Evolutionary conservation across 1,140 invertebrate species (phyloP), one percentile per base, ranked within the genome.

Genomic region (Centruroides vittatus): DNA sequence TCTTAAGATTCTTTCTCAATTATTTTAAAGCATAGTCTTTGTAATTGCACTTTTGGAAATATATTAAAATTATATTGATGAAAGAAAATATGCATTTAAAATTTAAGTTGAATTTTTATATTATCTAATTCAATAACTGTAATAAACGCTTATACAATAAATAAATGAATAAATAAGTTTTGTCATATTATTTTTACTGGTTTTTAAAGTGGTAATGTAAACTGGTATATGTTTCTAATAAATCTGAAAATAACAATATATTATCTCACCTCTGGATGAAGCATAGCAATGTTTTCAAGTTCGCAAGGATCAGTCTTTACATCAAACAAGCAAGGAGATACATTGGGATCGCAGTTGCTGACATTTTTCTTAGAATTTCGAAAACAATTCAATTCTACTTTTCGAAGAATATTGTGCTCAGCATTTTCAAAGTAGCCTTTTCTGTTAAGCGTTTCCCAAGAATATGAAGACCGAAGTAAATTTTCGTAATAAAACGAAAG

Each of bases 231-330:
- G 23, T 1, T 23, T 23, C 23, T 23, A 23, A 23, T 23, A 23
- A 23, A 23, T 23, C 23, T 23, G 23, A 23, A 23, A 23, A 23
- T 23, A 23, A 23, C 23, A 23, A 23, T 23, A 74, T 62, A 59
- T 74, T 75, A 56, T 68, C 60, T 34, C 13, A 55, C 54, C 54
- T 55, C 34, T 34, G 54, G 54, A 10, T 55, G 9, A 10, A 11
- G 3, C 6, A 57, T 56, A 48, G 85, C 84, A 4, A 92, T 69
- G 73, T 93, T 90, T 58, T 80, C 78, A 13, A 74, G 76, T 75
- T 94, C 92, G 71, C 91, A 95, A 5, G 90, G 90, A 76, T 94
- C 91, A 41, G 78, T 67, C 1, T 75, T 67, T 23, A 93, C 76
- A 70, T 93, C 82, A 69, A 87, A 91, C 2, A 94, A 76, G 69